These are phyloP conservation scores for Neogale vison DNA, from an alignment of 2,113 vertebrate species.

Conservation along the genomic window DNA sequence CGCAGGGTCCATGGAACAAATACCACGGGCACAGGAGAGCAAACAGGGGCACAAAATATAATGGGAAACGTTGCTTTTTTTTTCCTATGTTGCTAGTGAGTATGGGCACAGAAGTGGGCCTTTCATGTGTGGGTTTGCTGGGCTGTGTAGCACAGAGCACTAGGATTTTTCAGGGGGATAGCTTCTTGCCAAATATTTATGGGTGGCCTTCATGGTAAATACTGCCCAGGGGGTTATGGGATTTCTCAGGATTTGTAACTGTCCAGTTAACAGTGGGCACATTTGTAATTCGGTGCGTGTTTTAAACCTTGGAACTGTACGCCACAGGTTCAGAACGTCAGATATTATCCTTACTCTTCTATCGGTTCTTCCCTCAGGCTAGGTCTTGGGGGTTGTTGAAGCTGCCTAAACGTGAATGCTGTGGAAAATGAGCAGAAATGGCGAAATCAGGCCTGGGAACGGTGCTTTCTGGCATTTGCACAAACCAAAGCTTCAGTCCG, in stretches of 20 bases:
- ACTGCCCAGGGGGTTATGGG: neutral
- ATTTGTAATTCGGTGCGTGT: neutral
- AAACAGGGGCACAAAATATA: neutral
- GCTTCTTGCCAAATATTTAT: neutral
- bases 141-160: neutral
- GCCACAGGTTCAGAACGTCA: neutral
- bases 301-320: neutral
- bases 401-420: conserved; percentile 50
- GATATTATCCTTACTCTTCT: neutral
- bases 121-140: neutral
- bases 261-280: neutral
- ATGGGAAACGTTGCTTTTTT: neutral
- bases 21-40: neutral
- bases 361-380: neutral
- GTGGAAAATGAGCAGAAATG: conserved; percentile 72
- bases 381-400: conserved; percentile 39
- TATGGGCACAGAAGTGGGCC: neutral
- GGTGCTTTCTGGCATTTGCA: conserved; percentile 70
- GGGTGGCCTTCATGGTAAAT: neutral
- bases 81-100: neutral
- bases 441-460: conserved; percentile 67
- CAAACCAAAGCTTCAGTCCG: conserved; percentile 74
- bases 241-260: neutral
- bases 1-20: neutral
- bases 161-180: neutral